Evolutionary conservation across 1,140 invertebrate species (phyloP), one percentile per base, ranked within the genome.

Genomic region (Calephelis virginiensis): DNA sequence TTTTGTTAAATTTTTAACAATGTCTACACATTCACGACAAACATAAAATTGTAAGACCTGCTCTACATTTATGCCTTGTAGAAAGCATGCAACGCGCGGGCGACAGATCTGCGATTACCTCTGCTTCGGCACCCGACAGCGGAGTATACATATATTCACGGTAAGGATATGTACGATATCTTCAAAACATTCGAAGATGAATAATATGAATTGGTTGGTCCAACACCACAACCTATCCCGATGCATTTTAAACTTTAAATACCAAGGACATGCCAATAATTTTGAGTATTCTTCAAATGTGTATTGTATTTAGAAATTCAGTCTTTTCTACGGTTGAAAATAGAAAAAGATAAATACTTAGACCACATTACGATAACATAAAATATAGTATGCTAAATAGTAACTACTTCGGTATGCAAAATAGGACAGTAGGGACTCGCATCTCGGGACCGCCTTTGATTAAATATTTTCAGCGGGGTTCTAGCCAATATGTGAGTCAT

Each of bases 81-180:
- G 3, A 17, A 50, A 37, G 12, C 12, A 12, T 59, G 11, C 10
- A 12, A 61, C 63, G 48, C 59, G 71, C 71, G 73, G 73, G 73
- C 62, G 63, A 64, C 66, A 77, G 74, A 71, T n/a, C 67, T 63
- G 67, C 66, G 77, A 80, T 76, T 81, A 83, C 62, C 63, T 61
- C 75, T 69, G 76, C 73, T 76, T 78, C 77, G 73, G 78, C 74
- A 74, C 72, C 65, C 72, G 74, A 76, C 76, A 62, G 67, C 49
- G 53, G 74, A 79, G 85, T 82, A 59, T 59, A 85, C 81, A 77
- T 79, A 84, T 76, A 82, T 78, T 80, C 84, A 82, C 76, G 83
- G 78, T 80, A 83, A 90, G 83, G 89, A 91, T 91, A 91, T 91
- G 89, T 91, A 91, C 80, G 82, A 81, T 87, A 87, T 84, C 79